These are phyloP conservation scores for Belonocnema kinseyi DNA, from an alignment of 1,140 invertebrate genomes.

Conservation along the genomic window DNA sequence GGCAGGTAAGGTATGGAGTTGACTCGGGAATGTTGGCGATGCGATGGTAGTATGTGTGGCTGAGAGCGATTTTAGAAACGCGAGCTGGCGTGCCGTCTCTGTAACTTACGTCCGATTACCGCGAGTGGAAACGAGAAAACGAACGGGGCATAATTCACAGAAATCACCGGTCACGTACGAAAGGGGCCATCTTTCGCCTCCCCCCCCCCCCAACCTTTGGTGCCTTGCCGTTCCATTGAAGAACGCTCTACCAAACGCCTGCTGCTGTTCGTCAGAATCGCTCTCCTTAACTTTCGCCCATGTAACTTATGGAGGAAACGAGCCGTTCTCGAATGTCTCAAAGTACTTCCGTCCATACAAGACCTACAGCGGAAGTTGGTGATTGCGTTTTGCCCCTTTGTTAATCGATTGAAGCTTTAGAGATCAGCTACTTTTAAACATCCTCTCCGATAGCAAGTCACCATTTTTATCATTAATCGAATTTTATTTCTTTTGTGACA, in stretches of 20 bases:
- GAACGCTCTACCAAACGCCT: neutral
- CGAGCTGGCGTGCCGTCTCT: slow-evolving; percentile 33
- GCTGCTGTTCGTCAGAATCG: slow-evolving; percentile 12
- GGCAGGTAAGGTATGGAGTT: neutral
- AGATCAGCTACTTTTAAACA: neutral
- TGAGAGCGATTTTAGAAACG: slow-evolving; percentile 36
- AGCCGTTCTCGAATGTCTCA: slow-evolving; percentile 15
- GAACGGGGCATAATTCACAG: slow-evolving; percentile 39
- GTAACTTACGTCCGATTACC: slow-evolving; percentile 37
- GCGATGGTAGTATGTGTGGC: slow-evolving; percentile 7
- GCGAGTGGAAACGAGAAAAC: slow-evolving; percentile 36
- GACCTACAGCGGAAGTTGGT: slow-evolving; percentile 11
- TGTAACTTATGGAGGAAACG: slow-evolving; percentile 18
- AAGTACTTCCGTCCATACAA: slow-evolving; percentile 9
- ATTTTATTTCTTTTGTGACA: too few relatives aligned
- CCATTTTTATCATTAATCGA: too few relatives aligned
- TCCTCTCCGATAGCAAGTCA: neutral
- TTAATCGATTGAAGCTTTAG: neutral
- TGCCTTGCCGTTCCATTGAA: too few relatives aligned
- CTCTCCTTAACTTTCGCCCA: neutral
- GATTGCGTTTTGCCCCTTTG: slow-evolving; percentile 20
- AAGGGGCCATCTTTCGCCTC: slow-evolving; percentile 9
- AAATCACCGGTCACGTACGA: slow-evolving; percentile 39
- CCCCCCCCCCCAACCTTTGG: neutral
- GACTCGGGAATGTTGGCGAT: neutral